Conservation (phyloP, 2,113 vertebrate genomes). For the Zapus hudsonius region DNA sequence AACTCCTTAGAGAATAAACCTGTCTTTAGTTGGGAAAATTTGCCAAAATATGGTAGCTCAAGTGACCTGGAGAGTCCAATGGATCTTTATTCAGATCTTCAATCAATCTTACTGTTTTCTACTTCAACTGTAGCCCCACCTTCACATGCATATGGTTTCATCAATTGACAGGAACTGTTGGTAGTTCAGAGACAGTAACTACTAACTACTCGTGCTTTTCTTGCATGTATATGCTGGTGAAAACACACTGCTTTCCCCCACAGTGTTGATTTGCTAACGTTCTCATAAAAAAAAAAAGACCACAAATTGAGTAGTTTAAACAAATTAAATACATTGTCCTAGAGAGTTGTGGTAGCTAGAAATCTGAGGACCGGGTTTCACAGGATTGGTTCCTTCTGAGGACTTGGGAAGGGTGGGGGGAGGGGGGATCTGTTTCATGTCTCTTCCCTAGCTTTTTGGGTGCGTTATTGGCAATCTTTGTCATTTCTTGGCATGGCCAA, state of each 20-base stretch:
- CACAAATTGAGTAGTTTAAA: background rate
- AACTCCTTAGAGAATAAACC: background rate
- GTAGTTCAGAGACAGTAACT: background rate
- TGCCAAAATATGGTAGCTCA: background rate
- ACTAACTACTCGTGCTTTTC: background rate
- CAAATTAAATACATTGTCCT: background rate
- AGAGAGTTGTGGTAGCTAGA: background rate
- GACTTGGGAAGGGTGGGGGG: too few relatives aligned
- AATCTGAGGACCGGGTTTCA: background rate
- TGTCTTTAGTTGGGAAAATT: background rate
- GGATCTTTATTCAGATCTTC: slow-evolving; percentile 1
- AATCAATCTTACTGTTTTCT: background rate
- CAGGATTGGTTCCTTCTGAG: background rate
- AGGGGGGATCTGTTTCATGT: too few relatives aligned
- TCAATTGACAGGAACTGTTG: background rate
- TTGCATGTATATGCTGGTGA: background rate
- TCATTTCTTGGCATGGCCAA: background rate
- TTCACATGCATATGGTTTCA: background rate
- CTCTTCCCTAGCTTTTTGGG: background rate
- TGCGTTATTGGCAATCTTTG: background rate
- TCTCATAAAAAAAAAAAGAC: background rate
- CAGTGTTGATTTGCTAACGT: background rate
- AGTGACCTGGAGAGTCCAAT: background rate
- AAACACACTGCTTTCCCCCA: background rate
- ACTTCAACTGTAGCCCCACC: background rate